phyloP scores from a whole-genome alignment of 2,797 vertebrate species.

The Pantherophis alleghaniensis region DNA sequence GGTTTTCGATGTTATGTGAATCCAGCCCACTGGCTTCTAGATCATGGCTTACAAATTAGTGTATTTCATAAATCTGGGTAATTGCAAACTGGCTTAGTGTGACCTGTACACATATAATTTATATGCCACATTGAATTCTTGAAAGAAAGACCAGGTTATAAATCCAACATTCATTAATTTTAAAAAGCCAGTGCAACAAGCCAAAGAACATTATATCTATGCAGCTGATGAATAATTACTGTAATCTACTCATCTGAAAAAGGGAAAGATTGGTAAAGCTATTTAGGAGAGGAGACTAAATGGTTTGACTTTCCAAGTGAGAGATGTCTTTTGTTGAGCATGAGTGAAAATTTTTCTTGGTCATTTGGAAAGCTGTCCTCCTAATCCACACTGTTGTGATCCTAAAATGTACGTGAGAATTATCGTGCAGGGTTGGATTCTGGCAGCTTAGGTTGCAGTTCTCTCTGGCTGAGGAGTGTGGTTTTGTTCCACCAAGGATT shows the following conservation, averaged over 20 bases:
- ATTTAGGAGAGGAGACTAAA: background rate
- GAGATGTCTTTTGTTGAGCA: background rate
- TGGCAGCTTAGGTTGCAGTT: conserved; percentile 10
- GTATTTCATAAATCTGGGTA: background rate
- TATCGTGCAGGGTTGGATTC: background rate
- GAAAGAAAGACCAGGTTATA: background rate
- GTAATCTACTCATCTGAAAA: background rate
- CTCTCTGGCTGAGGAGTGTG: background rate
- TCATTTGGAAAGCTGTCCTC: background rate
- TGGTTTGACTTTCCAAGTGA: background rate
- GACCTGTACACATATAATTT: background rate
- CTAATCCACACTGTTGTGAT: conserved; percentile 4
- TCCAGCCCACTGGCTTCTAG: background rate
- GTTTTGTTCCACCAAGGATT: conserved; percentile 1
- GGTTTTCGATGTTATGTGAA: background rate
- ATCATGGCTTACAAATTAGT: background rate
- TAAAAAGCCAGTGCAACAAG: background rate
- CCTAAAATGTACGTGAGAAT: background rate
- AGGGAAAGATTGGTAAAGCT: background rate
- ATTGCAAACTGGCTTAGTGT: background rate
- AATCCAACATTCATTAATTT: background rate
- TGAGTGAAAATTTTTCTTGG: background rate
- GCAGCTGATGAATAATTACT: background rate
- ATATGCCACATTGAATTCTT: background rate
- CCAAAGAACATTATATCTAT: background rate